These are phyloP conservation scores for Ochropleura plecta DNA, from an alignment of 2,888 invertebrate genomes.

Conservation along the genomic window DNA sequence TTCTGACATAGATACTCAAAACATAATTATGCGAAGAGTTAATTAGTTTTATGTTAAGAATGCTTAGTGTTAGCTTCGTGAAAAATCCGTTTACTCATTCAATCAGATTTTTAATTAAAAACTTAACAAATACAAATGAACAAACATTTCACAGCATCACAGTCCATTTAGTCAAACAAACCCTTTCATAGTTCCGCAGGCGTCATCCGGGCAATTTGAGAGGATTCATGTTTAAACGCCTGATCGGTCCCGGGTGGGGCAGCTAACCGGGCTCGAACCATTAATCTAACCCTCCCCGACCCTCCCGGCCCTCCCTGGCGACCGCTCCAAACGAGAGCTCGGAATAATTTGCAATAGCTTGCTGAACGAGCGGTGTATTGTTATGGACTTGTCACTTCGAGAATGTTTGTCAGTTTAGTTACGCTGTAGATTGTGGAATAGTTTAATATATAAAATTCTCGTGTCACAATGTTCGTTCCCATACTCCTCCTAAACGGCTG, in stretches of 20 bases:
- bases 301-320: conserved; percentile 65
- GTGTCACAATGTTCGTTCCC: no score
- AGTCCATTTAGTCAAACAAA: conserved; percentile 65
- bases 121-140: conserved; percentile 14
- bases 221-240: conserved; percentile 82
- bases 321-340: conserved; percentile 54
- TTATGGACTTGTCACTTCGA: conserved; percentile 55
- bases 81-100: background rate
- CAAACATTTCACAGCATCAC: conserved; percentile 35
- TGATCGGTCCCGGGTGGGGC: conserved; percentile 84
- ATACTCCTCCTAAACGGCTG: no score
- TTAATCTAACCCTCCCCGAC: conserved; percentile 80
- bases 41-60: background rate
- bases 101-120: conserved; percentile 21
- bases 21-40: no score
- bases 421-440: background rate
- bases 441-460: no score
- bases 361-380: conserved; percentile 73
- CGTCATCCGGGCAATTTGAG: conserved; percentile 80
- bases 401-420: conserved; percentile 25
- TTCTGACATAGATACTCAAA: no score
- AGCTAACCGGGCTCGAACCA: conserved; percentile 73
- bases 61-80: background rate
- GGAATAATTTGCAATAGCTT: conserved; percentile 75
- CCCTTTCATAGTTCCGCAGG: conserved; percentile 75